Evolutionary conservation across 2,113 vertebrate genomes (phyloP), one percentile per base, ranked within the genome.

Genomic region (Lipotes vexillifer): DNA sequence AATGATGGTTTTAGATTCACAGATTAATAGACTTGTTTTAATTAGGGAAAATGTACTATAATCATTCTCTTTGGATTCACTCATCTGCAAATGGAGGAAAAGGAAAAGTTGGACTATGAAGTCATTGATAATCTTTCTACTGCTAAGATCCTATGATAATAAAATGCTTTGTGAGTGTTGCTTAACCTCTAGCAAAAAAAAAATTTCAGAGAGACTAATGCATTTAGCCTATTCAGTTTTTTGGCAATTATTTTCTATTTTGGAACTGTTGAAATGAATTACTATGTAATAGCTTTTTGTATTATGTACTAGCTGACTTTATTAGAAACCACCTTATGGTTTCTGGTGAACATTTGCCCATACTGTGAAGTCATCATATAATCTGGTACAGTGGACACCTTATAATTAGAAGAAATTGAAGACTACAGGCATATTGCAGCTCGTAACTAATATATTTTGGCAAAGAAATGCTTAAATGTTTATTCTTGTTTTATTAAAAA

Each of bases 201-300:
- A 89, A 90, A 90, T 61, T 85, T n/a, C 41, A 57, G 33, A 90
- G 4, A 55, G 2, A 18, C 81, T 72, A 90, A 89, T 72, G 33
- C 18, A 83, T 78, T 95, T 78, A 75, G 36, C 33, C 25, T 94
- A 78, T 89, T 96, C 74, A 90, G 85, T 44, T 94, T 88, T 86
- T 86, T 94, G 90, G 23, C 25, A 59, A 87, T 92, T 93, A 89
- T 93, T 93, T 93, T 74, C 72, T 86, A 74, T 84, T 96, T 81
- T 93, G 68, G 65, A 95, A 83, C 33, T 93, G 94, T 52, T 96
- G 97, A 97, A 94, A 98, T 98, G 93, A 98, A 88, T 97, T 97
- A 97, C 59, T 97, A 38, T 84, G 96, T 96, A 97, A 97, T 86
- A 95, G 44, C 3, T 89, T 94, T 88, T 83, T 93, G 46, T 81